Percentiles rank a stretch among this genome's conserved stretches.
Conservation (phyloP, 2,888 invertebrate species). For the Agriopis leucophaearia region DNA sequence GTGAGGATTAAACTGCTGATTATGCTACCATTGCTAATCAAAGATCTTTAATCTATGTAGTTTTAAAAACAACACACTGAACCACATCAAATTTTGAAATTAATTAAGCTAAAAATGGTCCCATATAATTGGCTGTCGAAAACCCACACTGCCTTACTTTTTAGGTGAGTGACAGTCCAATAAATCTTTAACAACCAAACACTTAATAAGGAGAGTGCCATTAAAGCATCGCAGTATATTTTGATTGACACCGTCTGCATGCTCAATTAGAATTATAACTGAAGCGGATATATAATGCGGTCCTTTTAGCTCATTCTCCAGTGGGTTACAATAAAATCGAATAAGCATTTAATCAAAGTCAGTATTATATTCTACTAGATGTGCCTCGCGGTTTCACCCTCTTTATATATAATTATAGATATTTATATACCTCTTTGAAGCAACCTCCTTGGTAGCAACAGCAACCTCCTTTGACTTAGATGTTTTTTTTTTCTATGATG, state of each 20-base stretch:
- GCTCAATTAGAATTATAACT: constrained; percentile 47
- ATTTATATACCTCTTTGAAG: too few species aligned
- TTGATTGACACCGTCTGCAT: constrained; percentile 47
- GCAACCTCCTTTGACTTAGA: too few species aligned
- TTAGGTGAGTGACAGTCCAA: constrained; percentile 32
- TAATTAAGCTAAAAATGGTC: constrained; percentile 33
- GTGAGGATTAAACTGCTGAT: too few species aligned
- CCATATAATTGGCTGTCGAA: constrained; percentile 23
- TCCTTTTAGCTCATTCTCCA: constrained; percentile 29
- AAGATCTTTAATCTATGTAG: too few species aligned
- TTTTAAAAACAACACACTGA: constrained; percentile 4
- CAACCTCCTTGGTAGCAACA: too few species aligned
- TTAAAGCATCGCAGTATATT: constrained; percentile 44
- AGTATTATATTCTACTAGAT: too few species aligned
- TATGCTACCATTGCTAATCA: too few species aligned
- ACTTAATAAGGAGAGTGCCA: constrained; percentile 30
- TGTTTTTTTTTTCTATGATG: too few species aligned
- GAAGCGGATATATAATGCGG: constrained; percentile 32
- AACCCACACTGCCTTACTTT: constrained; percentile 30
- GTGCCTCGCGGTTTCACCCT: too few species aligned
- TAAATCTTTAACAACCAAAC: constrained; percentile 24
- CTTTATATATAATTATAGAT: too few species aligned
- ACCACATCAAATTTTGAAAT: constrained; percentile 13
- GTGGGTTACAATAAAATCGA: constrained; percentile 3
- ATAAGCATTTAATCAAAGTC: not conserved